Evolutionary conservation across 1,140 invertebrate genomes (phyloP).

Genomic region (Papilio aristodemus): DNA sequence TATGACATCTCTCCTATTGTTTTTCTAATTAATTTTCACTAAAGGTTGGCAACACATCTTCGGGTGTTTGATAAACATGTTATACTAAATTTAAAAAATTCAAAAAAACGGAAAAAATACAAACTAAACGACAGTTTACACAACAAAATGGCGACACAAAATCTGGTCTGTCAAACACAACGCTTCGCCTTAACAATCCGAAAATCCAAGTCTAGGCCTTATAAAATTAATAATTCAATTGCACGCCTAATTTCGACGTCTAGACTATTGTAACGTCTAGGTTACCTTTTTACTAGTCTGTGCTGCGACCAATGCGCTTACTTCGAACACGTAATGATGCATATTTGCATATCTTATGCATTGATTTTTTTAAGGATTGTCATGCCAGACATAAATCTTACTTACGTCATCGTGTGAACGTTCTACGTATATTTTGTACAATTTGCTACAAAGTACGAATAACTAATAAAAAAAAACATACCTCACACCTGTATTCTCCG

Average conservation of each 20-base stretch:
- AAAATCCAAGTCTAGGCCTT: conserved; percentile 50
- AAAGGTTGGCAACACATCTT: too few relatives aligned
- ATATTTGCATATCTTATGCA: conserved; percentile 31
- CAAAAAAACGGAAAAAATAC: too few relatives aligned
- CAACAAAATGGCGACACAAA: too few relatives aligned
- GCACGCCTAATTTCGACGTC: conserved; percentile 52
- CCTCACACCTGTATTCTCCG: too few relatives aligned
- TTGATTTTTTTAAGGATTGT: conserved; percentile 16
- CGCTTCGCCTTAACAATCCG: conserved; percentile 51
- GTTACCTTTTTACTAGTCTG: conserved; percentile 45
- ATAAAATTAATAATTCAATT: conserved; percentile 52
- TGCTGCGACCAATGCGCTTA: conserved; percentile 28
- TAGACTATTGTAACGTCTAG: conserved; percentile 46
- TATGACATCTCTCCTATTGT: neutral
- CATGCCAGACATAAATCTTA: neutral
- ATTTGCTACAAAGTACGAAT: too few relatives aligned
- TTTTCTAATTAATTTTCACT: neutral
- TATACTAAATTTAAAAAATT: too few relatives aligned
- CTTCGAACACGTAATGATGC: conserved; percentile 8
- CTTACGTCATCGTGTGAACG: conserved; percentile 1
- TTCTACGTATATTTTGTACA: too few relatives aligned
- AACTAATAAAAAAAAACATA: too few relatives aligned
- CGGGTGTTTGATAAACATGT: too few relatives aligned
- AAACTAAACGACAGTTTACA: too few relatives aligned
- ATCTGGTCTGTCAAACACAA: neutral